Conservation (phyloP, 2,797 vertebrate genomes). For the Sebastes diploproa region DNA sequence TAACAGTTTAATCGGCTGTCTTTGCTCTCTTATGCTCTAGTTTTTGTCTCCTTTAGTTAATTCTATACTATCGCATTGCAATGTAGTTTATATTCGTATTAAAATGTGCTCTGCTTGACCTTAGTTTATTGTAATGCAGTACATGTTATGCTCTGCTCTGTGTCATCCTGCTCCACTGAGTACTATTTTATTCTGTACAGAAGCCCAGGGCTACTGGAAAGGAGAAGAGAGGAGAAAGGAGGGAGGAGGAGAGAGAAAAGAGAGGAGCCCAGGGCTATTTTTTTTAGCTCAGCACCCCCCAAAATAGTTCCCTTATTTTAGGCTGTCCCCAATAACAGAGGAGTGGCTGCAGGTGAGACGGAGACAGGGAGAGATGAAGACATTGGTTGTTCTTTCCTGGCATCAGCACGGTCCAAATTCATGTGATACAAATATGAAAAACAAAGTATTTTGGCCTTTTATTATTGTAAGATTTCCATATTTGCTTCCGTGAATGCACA, state of each 20-base stretch:
- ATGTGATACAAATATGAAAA: not conserved
- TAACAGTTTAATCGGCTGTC: too few relatives aligned
- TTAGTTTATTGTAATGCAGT: not conserved
- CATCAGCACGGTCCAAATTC: not conserved
- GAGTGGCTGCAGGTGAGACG: conserved; percentile 53
- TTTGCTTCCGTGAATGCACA: not conserved
- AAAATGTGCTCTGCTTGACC: not conserved
- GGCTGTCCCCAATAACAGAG: conserved; percentile 52
- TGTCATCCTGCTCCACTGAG: conserved; percentile 9
- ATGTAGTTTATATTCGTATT: not conserved
- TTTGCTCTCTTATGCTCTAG: not conserved
- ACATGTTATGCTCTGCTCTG: not conserved
- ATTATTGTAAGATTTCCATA: not conserved
- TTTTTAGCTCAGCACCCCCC: conserved; percentile 42
- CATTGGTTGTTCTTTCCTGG: conserved; percentile 14
- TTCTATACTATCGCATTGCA: not conserved
- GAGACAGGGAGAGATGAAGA: not conserved
- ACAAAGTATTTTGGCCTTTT: not conserved
- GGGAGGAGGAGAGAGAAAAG: conserved; percentile 27
- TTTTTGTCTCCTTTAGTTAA: not conserved
- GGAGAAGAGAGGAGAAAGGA: conserved; percentile 35
- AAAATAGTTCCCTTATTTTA: conserved; percentile 72
- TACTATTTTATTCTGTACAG: conserved; percentile 17
- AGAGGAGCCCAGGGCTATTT: conserved; percentile 47
- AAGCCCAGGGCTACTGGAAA: conserved; percentile 35